Conservation (phyloP, 2,888 invertebrate species). For the Leistus spinibarbis region DNA sequence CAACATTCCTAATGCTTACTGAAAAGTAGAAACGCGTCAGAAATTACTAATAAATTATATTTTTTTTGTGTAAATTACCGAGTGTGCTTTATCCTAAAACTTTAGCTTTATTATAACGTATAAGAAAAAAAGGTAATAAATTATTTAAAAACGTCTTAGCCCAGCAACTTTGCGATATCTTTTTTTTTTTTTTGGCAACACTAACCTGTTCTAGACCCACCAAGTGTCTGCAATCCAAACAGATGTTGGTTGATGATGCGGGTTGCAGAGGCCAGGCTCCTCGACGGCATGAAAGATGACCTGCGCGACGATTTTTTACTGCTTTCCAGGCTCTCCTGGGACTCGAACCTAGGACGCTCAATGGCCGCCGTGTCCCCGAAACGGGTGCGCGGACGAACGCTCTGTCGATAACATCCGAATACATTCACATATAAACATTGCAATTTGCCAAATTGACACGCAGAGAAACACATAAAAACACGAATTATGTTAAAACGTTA, state of each 20-base stretch:
- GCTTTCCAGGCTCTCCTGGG: conserved; percentile 62
- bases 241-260: conserved; percentile 76
- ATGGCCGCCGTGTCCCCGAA: conserved; percentile 57
- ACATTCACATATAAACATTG: conserved; percentile 17
- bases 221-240: conserved; percentile 66
- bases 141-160: neutral
- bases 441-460: conserved; percentile 1
- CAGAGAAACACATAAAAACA: neutral
- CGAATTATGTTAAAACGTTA: too few relatives aligned
- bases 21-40: too few relatives aligned
- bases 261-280: conserved; percentile 72
- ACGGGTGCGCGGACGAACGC: conserved; percentile 55
- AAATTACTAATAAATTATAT: too few relatives aligned
- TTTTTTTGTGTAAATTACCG: too few relatives aligned
- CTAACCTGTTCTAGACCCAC: conserved; percentile 58
- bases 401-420: conserved; percentile 41
- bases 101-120: neutral
- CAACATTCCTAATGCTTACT: too few relatives aligned
- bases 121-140: neutral
- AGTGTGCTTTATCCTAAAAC: too few relatives aligned
- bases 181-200: neutral
- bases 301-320: conserved; percentile 56
- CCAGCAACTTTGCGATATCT: neutral
- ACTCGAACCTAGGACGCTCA: conserved; percentile 54
- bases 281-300: conserved; percentile 66